Percentiles rank a stretch among this genome's conserved stretches.
Evolutionary conservation across 1,140 invertebrate species (phyloP).

Genomic region (Notospermus geniculatus): DNA sequence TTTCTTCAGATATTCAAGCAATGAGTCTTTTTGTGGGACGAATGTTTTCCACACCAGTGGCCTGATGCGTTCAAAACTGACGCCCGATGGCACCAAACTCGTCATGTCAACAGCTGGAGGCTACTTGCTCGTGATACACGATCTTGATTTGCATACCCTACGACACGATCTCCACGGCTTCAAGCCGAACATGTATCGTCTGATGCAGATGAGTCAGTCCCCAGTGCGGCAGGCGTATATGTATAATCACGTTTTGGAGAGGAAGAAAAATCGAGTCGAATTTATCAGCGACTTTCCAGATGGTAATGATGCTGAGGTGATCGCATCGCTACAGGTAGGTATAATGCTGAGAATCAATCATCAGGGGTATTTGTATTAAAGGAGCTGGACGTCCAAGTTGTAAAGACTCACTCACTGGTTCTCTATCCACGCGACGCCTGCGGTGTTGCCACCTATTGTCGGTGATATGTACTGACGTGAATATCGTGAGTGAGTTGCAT

Average conservation of each 20-base stretch:
- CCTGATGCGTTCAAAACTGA: conserved; percentile 83
- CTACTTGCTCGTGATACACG: conserved; percentile 85
- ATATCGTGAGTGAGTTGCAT: too few relatives aligned
- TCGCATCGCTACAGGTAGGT: conserved; percentile 67
- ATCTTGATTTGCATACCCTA: conserved; percentile 78
- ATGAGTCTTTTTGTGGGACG: conserved; percentile 68
- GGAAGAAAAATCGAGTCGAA: conserved; percentile 80
- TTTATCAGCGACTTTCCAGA: conserved; percentile 85
- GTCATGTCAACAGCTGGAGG: conserved; percentile 86
- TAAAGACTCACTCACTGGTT: too few relatives aligned
- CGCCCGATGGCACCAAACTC: conserved; percentile 81
- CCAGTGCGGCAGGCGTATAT: conserved; percentile 74
- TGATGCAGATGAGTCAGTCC: conserved; percentile 82
- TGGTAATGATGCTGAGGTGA: conserved; percentile 82
- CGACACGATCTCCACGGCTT: conserved; percentile 79
- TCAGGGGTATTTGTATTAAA: too few relatives aligned
- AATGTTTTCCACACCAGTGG: conserved; percentile 80
- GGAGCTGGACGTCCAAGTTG: too few relatives aligned
- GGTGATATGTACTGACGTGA: too few relatives aligned
- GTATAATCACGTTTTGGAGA: conserved; percentile 53
- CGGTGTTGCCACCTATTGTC: too few relatives aligned
- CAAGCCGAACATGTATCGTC: conserved; percentile 83
- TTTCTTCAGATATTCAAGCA: conserved; percentile 66
- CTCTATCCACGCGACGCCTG: too few relatives aligned
- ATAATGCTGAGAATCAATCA: too few relatives aligned